Percentiles rank a stretch among this genome's conserved stretches.
Conservation (phyloP, 1,140 invertebrate genomes). For the Gryllus bimaculatus region DNA sequence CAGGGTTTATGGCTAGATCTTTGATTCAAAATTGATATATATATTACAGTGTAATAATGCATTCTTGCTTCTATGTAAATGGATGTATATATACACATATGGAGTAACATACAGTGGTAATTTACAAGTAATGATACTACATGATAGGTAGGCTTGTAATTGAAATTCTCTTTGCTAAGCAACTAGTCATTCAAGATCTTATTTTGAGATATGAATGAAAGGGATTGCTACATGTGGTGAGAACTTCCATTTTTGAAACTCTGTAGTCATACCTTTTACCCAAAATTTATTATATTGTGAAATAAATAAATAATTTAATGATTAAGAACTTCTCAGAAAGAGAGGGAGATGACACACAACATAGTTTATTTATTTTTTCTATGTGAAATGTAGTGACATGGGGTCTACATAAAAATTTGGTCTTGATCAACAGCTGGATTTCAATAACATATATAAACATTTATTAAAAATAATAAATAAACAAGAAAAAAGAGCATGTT, state of each 20-base stretch:
- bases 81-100: not conserved
- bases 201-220: not conserved
- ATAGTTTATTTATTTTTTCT: too few species aligned
- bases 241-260: not conserved
- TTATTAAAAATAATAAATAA: not conserved
- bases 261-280: not conserved
- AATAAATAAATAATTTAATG: not conserved
- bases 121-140: conserved; percentile 1
- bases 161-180: not conserved
- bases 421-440: not conserved
- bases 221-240: not conserved
- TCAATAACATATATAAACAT: not conserved
- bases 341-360: too few species aligned
- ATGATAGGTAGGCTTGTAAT: not conserved
- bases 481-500: too few species aligned
- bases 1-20: conserved; percentile 2
- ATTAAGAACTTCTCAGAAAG: not conserved
- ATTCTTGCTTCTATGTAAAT: not conserved
- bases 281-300: not conserved
- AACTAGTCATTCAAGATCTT: not conserved
- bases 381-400: too few species aligned
- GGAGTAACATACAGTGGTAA: not conserved
- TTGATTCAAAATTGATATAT: not conserved
- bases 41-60: not conserved
- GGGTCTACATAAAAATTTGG: not conserved